A percentile compares a stretch with the other conserved stretches of the same genome.
Evolutionary conservation across 2,797 vertebrate species (phyloP).

Genomic region (Microctenopoma stevenorrisi): DNA sequence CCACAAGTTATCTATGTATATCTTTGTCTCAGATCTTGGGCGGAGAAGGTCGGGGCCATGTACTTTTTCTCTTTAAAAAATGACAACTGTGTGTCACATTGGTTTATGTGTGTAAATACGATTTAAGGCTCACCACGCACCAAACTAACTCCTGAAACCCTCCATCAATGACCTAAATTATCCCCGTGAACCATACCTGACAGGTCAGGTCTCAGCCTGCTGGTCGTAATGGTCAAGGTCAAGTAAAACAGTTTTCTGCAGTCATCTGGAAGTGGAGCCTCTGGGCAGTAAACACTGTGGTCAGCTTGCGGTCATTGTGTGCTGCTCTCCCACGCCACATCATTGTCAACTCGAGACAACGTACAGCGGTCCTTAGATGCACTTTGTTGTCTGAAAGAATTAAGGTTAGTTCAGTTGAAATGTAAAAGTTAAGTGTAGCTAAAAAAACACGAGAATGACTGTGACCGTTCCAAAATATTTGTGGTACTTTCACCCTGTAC

Average conservation of each 20-base stretch:
- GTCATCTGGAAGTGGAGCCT: conserved; percentile 68
- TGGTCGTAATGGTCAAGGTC: conserved; percentile 52
- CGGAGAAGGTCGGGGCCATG: conserved; percentile 30
- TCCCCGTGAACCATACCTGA: conserved; percentile 49
- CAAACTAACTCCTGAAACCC: conserved; percentile 36
- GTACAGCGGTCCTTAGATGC: conserved; percentile 28
- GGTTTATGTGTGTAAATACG: conserved; percentile 52
- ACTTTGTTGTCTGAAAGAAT: conserved; percentile 52
- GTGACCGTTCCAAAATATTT: background rate
- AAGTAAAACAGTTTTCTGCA: conserved; percentile 66
- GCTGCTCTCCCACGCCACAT: conserved; percentile 58
- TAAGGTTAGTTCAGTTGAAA: conserved; percentile 25
- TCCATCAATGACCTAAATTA: conserved; percentile 46
- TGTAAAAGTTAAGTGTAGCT: conserved; percentile 25
- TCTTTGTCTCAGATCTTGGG: conserved; percentile 28
- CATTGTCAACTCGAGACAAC: conserved; percentile 48
- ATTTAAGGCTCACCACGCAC: conserved; percentile 36
- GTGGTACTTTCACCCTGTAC: background rate
- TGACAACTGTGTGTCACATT: conserved; percentile 44
- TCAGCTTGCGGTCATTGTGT: conserved; percentile 57
- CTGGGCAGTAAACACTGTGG: conserved; percentile 47
- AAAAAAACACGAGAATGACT: conserved; percentile 6
- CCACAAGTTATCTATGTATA: conserved; percentile 9
- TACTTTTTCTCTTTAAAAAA: conserved; percentile 58
- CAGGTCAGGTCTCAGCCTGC: conserved; percentile 43